Evolutionary conservation across 1,140 invertebrate genomes (phyloP), one percentile per base, ranked within the genome.

Genomic region (Gerris buenoi): DNA sequence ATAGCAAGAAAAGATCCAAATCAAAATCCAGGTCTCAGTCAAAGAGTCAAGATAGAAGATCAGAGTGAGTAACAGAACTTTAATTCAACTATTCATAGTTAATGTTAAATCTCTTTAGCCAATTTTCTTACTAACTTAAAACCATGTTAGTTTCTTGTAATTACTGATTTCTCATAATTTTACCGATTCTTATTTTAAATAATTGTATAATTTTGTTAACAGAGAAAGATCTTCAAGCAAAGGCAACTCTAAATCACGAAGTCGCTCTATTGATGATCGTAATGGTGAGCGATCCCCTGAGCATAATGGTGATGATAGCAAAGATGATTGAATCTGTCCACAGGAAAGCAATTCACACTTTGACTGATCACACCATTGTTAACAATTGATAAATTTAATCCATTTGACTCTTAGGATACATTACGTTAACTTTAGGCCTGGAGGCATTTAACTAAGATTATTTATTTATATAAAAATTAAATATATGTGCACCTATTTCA

Each of bases 1-100:
- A 81, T 75, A 84, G 82, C 65, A 79, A 82, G 76, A 83, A 84
- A 69, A 79, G 81, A 70, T 83, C 83, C 70, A 78, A 80, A 72
- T 83, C 81, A 68, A 82, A 84, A 75, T 27, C 79, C 73, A 70
- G 77, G 74, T 68, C 76, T 71, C 72, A 65, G 2, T 62, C 62
- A 46, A 67, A n/a, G n/a, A 70, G 25, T 15, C 29, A 69, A 46
- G 65, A 62, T 29, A 64, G 59, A 15, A 65, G 66, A 61, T 71
- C 28, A 68, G 62, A 60, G 58, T 22, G 15, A 22, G 15, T 22
- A 22, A 13, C 25, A 14, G 60, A 10, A 61, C 23, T 61, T 10
- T n/a, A n/a, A n/a, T 61, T 14, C 15, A 14, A 25, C 23, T 14
- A 10, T 61, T 23, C 15, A 10, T 25, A 10, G 10, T 61, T 15